Conservation (phyloP, 2,888 invertebrate species). For the Diarsia mendica region DNA sequence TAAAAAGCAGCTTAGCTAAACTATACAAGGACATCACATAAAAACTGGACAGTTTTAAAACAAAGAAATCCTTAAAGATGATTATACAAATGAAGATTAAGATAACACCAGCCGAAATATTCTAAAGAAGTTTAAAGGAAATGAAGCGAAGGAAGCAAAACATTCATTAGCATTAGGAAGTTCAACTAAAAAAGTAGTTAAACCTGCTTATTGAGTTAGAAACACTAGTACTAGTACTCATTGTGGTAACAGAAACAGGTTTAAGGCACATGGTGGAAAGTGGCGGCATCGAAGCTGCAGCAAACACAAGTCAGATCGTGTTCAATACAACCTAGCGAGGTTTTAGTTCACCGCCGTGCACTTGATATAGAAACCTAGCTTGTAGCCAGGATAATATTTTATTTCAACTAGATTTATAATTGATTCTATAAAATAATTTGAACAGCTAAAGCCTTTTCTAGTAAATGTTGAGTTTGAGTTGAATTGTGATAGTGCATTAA, state of each 20-base stretch:
- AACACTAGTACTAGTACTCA: slow-evolving; percentile 57
- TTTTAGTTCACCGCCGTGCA: slow-evolving; percentile 30
- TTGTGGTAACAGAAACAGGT: slow-evolving; percentile 73
- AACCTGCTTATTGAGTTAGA: slow-evolving; percentile 63
- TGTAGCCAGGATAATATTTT: not conserved
- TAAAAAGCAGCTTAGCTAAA: slow-evolving; percentile 3
- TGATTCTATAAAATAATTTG: not conserved
- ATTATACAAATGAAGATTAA: not conserved
- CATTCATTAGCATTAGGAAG: slow-evolving; percentile 58
- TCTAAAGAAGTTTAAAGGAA: slow-evolving; percentile 35
- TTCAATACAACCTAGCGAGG: slow-evolving; percentile 47
- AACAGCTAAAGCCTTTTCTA: not conserved
- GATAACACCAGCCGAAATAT: slow-evolving; percentile 7
- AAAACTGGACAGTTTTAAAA: slow-evolving; percentile 13
- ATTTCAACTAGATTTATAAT: not conserved
- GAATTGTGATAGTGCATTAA: not conserved
- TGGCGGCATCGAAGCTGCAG: slow-evolving; percentile 71
- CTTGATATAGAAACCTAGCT: slow-evolving; percentile 20
- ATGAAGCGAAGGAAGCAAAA: slow-evolving; percentile 41
- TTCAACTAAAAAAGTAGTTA: slow-evolving; percentile 50
- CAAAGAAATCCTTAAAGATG: slow-evolving; percentile 35
- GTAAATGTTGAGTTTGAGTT: not conserved
- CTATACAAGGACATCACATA: slow-evolving; percentile 10
- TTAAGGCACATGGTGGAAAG: slow-evolving; percentile 83
- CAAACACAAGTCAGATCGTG: slow-evolving; percentile 44